Evolutionary conservation across 2,113 vertebrate genomes (phyloP), one percentile per base, ranked within the genome.

Genomic region (Cercocebus atys): DNA sequence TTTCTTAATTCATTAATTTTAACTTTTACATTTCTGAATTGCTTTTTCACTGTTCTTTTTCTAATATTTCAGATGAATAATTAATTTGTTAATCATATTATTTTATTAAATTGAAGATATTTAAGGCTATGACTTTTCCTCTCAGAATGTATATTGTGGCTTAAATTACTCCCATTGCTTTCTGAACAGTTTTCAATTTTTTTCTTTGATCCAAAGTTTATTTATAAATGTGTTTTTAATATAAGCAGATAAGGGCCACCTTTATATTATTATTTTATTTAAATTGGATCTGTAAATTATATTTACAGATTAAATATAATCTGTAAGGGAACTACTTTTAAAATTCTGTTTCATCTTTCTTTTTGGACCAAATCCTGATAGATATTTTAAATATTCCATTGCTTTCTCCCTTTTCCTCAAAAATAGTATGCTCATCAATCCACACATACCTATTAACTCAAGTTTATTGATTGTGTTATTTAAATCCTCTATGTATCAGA

Each of bases 241-340:
- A 82, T 40, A 66, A 88, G 20, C 27, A 72, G 11, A 83, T 79
- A 72, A 76, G 32, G 55, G 8, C 55, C 27, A 59, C 25, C 17
- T 93, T 87, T 90, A 73, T 94, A 68, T 80, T 72, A 93, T 76
- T 89, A 70, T 78, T 27, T 90, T 66, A 78, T 55, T 96, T 78
- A 82, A 95, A 73, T 43, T 93, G 3, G 20, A 80, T 91, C 13
- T 55, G 52, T 55, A 55, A 55, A 55, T 55, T 55, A 55, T 55
- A 20, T 55, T 55, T 55, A 52, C 16, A 52, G 50, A 52, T 5
- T 79, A 18, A 93, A 40, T 80, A 88, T 80, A 88, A 75, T 75
- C 3, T 66, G 7, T 75, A 96, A 88, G 50, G n/a, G 12, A 91
- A 92, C 17, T 83, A 78, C 43, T 88, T 82, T 91, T 83, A 87